Evolutionary conservation across 2,888 invertebrate species (phyloP), one percentile per base, ranked within the genome.

Genomic region (Pyrrhosoma nymphula): DNA sequence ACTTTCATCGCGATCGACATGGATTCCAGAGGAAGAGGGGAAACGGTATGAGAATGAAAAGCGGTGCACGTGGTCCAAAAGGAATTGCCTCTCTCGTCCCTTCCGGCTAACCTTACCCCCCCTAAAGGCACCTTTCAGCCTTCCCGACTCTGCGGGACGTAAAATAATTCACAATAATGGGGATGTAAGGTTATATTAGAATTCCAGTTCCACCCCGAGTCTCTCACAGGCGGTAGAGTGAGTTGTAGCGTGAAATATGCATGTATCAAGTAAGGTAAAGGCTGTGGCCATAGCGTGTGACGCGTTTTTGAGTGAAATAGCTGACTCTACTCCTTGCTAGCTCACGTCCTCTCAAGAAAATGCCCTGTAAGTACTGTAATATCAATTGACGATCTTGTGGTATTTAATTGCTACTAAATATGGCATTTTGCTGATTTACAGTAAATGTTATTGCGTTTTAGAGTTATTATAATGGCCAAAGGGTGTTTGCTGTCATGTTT

Each of bases 121-220:
- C 35, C 69, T n/a, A n/a, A 26, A n/a, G n/a, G 47, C 63, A 69
- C 75, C 69, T 26, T 60, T 75, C 69, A 47, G 18, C 47, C 47
- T 47, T 39, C 39, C 23, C 69, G 4, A 26, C 93, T 47, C 93
- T 47, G 1, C 3, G 90, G 56, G 55, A 30, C 39, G 69, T 93
- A 69, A 75, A 82, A 93, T 93, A 69, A 93, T 93, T 93, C 93
- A 69, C 69, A 23, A 23, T 30, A n/a, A 69, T 56, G 93, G 93
- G 39, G 69, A 30, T 75, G 75, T 93, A 69, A 93, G 63, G 35
- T 69, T 63, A 47, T 69, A 75, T 93, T 63, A 93, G 75, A 93
- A 93, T 93, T 93, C 93, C 30, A 35, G 93, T n/a, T 69, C 82
- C 55, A 56, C 47, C 23, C 12, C 26, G 18, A n/a, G 47, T 93